Evolutionary conservation across 2,888 invertebrate species (phyloP).

Genomic region (Carcina quercana): DNA sequence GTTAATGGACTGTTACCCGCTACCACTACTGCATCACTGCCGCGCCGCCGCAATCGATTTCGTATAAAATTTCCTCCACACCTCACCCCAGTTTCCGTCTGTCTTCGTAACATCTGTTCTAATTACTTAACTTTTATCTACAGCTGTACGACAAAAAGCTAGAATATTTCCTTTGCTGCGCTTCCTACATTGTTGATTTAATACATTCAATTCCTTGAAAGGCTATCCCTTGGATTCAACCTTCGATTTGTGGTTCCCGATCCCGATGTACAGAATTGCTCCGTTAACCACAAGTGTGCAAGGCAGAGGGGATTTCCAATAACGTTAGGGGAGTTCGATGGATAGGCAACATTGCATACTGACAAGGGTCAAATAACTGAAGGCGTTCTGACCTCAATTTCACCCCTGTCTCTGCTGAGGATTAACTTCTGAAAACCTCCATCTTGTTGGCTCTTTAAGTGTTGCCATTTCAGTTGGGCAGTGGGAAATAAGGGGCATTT

Average conservation of each 20-base stretch:
- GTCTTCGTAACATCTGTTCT: too few relatives aligned
- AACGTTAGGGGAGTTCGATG: constrained; percentile 47
- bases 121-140: too few relatives aligned
- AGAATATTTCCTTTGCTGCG: too few relatives aligned
- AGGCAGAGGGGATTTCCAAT: constrained; percentile 49
- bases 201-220: constrained; percentile 3
- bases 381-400: constrained; percentile 19
- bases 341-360: constrained; percentile 40
- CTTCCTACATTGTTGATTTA: too few relatives aligned
- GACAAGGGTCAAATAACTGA: constrained; percentile 56
- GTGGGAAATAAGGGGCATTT: too few relatives aligned
- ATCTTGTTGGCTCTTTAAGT: background rate
- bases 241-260: constrained; percentile 24
- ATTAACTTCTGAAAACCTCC: constrained; percentile 3
- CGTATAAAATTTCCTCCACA: constrained; percentile 3
- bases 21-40: constrained; percentile 3
- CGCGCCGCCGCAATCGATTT: constrained; percentile 4
- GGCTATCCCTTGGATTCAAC: constrained; percentile 7
- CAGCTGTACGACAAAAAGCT: too few relatives aligned
- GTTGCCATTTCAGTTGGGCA: background rate
- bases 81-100: background rate
- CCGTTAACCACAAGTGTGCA: constrained; percentile 45
- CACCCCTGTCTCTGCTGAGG: constrained; percentile 1
- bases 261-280: constrained; percentile 38
- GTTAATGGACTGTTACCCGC: constrained; percentile 26